Conservation (phyloP, 1,140 invertebrate genomes). For the Limonius californicus region DNA sequence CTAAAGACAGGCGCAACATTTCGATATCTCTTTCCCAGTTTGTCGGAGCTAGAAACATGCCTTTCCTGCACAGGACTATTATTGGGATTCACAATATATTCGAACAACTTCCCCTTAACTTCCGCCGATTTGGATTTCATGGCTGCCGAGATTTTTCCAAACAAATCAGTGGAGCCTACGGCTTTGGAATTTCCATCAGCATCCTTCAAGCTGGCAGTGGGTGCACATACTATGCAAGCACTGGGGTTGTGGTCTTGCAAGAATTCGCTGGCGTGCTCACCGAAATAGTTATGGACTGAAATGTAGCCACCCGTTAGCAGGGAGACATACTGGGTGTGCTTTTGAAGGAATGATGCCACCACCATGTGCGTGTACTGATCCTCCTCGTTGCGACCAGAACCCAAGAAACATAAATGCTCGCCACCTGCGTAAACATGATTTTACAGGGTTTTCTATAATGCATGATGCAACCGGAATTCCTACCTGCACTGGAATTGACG, state of each 20-base stretch:
- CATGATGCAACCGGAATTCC: not conserved
- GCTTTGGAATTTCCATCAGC: constrained; percentile 43
- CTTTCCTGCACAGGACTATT: constrained; percentile 52
- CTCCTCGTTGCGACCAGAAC: constrained; percentile 91
- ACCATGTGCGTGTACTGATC: constrained; percentile 98
- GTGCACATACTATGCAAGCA: constrained; percentile 76
- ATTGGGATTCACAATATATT: constrained; percentile 84
- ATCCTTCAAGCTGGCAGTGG: constrained; percentile 36
- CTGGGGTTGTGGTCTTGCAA: constrained; percentile 77
- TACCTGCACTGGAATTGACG: constrained; percentile 80
- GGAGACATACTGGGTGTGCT: constrained; percentile 88
- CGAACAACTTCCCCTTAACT: constrained; percentile 88
- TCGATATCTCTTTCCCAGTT: constrained; percentile 82
- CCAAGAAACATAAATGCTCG: constrained; percentile 96
- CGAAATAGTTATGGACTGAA: constrained; percentile 82
- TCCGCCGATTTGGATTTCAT: constrained; percentile 89
- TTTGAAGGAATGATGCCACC: constrained; percentile 93
- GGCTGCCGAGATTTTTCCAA: constrained; percentile 72
- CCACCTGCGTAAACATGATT: constrained; percentile 50
- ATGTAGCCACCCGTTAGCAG: constrained; percentile 90
- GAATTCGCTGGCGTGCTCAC: constrained; percentile 71
- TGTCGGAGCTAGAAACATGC: constrained; percentile 78
- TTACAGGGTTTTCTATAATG: not conserved
- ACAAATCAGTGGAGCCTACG: constrained; percentile 60
- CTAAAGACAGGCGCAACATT: constrained; percentile 91